phyloP scores from a whole-genome alignment of 2,888 invertebrate genomes.

The Mamestra brassicae region DNA sequence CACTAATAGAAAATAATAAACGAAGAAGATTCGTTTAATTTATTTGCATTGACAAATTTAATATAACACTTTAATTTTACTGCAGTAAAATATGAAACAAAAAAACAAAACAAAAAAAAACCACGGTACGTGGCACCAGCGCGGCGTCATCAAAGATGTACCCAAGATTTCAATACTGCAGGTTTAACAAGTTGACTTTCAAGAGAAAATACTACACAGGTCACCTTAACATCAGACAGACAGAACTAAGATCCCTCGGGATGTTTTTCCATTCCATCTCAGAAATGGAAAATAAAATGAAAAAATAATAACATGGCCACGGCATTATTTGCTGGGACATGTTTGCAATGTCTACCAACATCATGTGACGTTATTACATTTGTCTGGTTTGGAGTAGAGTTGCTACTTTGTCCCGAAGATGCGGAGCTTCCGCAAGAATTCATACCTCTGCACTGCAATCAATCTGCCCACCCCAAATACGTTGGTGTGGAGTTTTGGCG shows the following conservation, averaged over 20 bases:
- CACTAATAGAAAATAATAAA: too few species aligned
- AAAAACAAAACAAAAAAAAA: too few species aligned
- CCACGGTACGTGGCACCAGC: too few species aligned
- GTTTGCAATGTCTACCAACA: conserved; percentile 11
- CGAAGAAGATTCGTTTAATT: too few species aligned
- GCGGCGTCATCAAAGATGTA: too few species aligned
- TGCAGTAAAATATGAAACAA: too few species aligned
- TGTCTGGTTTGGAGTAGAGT: conserved; percentile 18
- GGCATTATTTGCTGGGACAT: conserved; percentile 37
- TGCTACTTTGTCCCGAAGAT: not conserved
- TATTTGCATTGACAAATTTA: too few species aligned
- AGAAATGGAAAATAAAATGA: conserved; percentile 34
- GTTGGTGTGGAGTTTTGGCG: too few species aligned
- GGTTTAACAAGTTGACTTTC: not conserved
- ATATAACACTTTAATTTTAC: too few species aligned
- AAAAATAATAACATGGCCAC: conserved; percentile 24
- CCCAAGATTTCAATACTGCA: too few species aligned
- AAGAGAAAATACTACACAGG: not conserved
- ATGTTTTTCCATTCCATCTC: conserved; percentile 1
- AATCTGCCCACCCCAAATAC: too few species aligned
- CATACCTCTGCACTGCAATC: not conserved
- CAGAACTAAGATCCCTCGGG: conserved; percentile 6
- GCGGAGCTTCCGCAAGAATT: not conserved
- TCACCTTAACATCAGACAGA: not conserved
- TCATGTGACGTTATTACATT: conserved; percentile 37